Percentiles rank a stretch among this genome's conserved stretches.
Conservation (phyloP, 2,888 invertebrate species). For the Julus scandinavius region DNA sequence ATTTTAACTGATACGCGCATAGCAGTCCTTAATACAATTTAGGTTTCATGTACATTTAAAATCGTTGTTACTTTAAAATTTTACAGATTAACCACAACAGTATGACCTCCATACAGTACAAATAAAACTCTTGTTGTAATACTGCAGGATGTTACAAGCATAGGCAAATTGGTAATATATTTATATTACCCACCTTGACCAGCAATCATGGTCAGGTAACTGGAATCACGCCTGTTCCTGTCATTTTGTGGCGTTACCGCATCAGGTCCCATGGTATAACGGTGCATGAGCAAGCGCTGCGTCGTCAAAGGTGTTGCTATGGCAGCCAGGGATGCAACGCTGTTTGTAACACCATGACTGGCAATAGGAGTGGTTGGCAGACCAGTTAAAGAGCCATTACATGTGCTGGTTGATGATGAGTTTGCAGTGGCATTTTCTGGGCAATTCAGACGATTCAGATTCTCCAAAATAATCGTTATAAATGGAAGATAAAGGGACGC, state of each 20-base stretch:
- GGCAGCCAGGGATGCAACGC: constrained; percentile 69
- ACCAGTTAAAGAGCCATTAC: constrained; percentile 28
- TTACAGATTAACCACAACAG: too few species aligned
- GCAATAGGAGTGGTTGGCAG: neutral
- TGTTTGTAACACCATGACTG: neutral
- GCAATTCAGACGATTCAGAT: constrained; percentile 77
- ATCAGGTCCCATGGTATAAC: constrained; percentile 73
- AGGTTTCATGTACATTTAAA: too few species aligned
- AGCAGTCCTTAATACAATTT: too few species aligned
- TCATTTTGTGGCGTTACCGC: constrained; percentile 67
- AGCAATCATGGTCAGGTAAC: constrained; percentile 77
- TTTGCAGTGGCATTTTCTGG: constrained; percentile 61
- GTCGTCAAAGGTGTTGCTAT: constrained; percentile 75
- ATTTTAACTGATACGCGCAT: neutral
- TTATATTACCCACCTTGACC: constrained; percentile 70
- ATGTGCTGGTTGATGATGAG: neutral
- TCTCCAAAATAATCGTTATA: constrained; percentile 87
- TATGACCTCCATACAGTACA: too few species aligned
- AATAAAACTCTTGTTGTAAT: too few species aligned
- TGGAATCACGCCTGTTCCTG: constrained; percentile 73
- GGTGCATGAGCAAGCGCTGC: constrained; percentile 74
- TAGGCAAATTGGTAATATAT: neutral
- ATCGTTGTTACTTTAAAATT: too few species aligned
- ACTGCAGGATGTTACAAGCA: too few species aligned
- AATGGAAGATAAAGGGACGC: constrained; percentile 92